Conservation (phyloP, 2,888 invertebrate species). For the Scelioninae gen. 1 region DNA sequence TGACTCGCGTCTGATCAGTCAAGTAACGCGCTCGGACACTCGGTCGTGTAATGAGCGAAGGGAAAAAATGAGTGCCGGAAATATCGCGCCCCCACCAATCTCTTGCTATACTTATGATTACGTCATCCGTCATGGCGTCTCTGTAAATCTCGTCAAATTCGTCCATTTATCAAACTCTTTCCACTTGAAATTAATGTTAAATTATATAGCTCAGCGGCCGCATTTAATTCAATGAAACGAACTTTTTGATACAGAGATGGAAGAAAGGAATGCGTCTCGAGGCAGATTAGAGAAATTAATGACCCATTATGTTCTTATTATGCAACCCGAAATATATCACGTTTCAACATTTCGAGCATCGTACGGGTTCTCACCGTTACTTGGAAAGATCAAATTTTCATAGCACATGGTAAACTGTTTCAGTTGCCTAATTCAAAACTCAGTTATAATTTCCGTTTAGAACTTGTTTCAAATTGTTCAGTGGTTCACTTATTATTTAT, state of each 20-base stretch:
- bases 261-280: not conserved
- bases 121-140: conserved; percentile 19
- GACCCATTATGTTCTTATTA: conserved; percentile 30
- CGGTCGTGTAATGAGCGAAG: conserved; percentile 54
- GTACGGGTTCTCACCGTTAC: conserved; percentile 41
- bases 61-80: conserved; percentile 63
- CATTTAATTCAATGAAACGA: conserved; percentile 11
- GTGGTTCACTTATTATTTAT: no score
- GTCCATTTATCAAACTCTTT: conserved; percentile 33
- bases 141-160: conserved; percentile 16
- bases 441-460: no score
- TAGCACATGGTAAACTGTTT: not conserved
- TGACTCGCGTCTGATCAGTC: conserved; percentile 65
- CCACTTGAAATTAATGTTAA: conserved; percentile 27
- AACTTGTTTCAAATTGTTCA: no score
- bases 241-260: conserved; percentile 1
- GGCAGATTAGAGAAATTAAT: conserved; percentile 21
- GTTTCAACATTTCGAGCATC: conserved; percentile 25
- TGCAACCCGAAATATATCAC: conserved; percentile 37
- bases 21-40: conserved; percentile 57
- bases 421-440: no score
- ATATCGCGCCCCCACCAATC: conserved; percentile 51
- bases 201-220: conserved; percentile 5
- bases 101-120: conserved; percentile 36
- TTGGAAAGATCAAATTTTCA: conserved; percentile 21